Base-by-base conservation (phyloP, 2,888 invertebrate species). In the Schrankia costaestrigalis region DNA sequence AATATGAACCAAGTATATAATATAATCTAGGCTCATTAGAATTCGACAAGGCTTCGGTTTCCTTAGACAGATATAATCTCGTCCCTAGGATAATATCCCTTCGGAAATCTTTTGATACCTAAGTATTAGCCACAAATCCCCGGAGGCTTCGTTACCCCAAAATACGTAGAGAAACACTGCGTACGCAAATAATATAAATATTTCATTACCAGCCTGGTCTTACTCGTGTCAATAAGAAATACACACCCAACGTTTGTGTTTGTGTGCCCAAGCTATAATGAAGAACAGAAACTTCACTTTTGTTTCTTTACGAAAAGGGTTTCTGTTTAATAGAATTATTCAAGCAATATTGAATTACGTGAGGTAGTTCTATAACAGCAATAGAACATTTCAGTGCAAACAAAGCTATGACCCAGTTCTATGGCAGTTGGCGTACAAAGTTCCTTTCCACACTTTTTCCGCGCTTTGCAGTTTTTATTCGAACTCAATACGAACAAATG, bases 91-190 rank as follows among this genome's bases (percentile, higher is more conserved):
- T 46, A 37, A 41, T 51, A 63, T 63, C 61, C 59, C 57, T 53
- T 51, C 45, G 61, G 63, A 62, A 56, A 68, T 63, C 59, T 63
- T 63, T 69, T 65, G 51, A 61, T 58, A 56, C 51, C 56, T 63
- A 41, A 50, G 55, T 46, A 55, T 56, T 56, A 52, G 39, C 41
- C 37, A 37, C 32, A 56, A 62, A 60, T 60, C 69, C 64, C 64
- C 29, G 28, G 55, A 46, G 66, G 46, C 53, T 56, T 58, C 36
- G 61, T 63, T 69, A 63, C 55, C 43, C 39, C 41, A 34, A 46
- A 51, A 60, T 41, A 46, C 31, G 33, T 32, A 46, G 45, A 28
- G 48, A 39, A 45, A 38, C 28, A 46, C 40, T 26, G 28, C 31
- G 34, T 41, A 50, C 17, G 35, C 30, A 37, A 47, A 51, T 29